Conservation (phyloP, 2,113 vertebrate species). For the Toxotes jaculatrix region DNA sequence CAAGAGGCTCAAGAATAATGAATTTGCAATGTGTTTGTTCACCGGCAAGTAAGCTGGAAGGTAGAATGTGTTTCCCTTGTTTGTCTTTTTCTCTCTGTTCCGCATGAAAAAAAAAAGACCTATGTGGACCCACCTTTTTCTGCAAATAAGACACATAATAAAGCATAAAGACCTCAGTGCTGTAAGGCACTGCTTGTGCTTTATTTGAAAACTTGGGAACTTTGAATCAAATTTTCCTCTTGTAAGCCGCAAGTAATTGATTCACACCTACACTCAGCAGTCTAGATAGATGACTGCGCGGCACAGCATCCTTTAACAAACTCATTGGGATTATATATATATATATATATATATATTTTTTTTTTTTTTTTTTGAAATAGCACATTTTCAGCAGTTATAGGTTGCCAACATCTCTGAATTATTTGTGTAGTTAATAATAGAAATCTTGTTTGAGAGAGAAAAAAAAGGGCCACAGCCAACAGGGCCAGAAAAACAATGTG, state of each 20-base stretch:
- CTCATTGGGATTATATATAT: slow-evolving; percentile 1
- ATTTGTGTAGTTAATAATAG: neutral
- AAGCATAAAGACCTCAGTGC: slow-evolving; percentile 27
- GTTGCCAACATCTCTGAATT: slow-evolving; percentile 3
- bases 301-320: slow-evolving; percentile 22
- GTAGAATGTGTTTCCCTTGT: slow-evolving; percentile 6
- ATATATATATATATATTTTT: no score
- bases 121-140: slow-evolving; percentile 8
- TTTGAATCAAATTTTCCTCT: slow-evolving; percentile 50
- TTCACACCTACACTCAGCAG: slow-evolving; percentile 24
- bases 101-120: neutral
- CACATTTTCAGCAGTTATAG: neutral
- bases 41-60: neutral
- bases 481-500: neutral
- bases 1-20: neutral
- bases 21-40: slow-evolving; percentile 37
- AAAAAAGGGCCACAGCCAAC: neutral
- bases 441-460: neutral
- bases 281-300: slow-evolving; percentile 16
- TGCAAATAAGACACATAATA: slow-evolving; percentile 43
- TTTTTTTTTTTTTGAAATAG: neutral
- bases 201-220: slow-evolving; percentile 38
- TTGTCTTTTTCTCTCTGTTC: slow-evolving; percentile 26
- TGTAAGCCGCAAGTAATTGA: slow-evolving; percentile 60
- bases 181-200: slow-evolving; percentile 28